Evolutionary conservation across 1,140 invertebrate genomes (phyloP).

Genomic region (Drosophila melanogaster): DNA sequence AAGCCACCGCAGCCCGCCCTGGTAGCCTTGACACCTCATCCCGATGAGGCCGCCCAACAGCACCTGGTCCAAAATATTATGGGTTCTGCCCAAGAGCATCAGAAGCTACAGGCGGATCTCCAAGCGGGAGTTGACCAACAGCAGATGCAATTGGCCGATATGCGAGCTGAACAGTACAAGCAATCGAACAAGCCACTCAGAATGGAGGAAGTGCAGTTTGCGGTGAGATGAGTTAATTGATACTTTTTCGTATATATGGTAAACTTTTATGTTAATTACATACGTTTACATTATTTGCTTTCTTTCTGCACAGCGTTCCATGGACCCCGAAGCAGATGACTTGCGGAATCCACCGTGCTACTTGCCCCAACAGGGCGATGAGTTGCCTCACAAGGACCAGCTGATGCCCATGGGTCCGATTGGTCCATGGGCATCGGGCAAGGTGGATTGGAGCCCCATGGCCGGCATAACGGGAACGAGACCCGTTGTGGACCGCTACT

Average conservation of each 20-base stretch:
- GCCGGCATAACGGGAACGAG: slow-evolving; percentile 88
- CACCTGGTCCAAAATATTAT: slow-evolving; percentile 25
- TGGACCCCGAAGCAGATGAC: slow-evolving; percentile 72
- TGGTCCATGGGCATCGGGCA: slow-evolving; percentile 89
- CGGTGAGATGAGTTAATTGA: slow-evolving; percentile 21
- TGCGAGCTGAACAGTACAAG: slow-evolving; percentile 45
- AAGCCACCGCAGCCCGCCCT: slow-evolving; percentile 20
- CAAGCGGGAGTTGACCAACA: slow-evolving; percentile 58
- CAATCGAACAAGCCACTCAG: slow-evolving; percentile 15
- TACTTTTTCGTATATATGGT: neutral
- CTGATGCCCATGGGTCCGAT: slow-evolving; percentile 83
- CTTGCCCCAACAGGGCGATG: slow-evolving; percentile 86
- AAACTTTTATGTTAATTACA: too few relatives aligned
- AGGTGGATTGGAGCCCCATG: slow-evolving; percentile 89
- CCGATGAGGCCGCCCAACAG: slow-evolving; percentile 41
- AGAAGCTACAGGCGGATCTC: slow-evolving; percentile 34
- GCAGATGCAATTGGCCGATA: slow-evolving; percentile 55
- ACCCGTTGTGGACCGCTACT: slow-evolving; percentile 90
- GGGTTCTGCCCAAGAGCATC: slow-evolving; percentile 38
- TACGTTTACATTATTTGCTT: neutral
- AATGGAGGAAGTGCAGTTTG: slow-evolving; percentile 52
- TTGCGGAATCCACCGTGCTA: slow-evolving; percentile 84
- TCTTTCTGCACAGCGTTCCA: slow-evolving; percentile 26
- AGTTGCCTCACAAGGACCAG: slow-evolving; percentile 84
- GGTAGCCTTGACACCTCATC: slow-evolving; percentile 40